Evolutionary conservation across 2,113 vertebrate genomes (phyloP), one percentile per base, ranked within the genome.

Genomic region (Phyllostomus discolor): DNA sequence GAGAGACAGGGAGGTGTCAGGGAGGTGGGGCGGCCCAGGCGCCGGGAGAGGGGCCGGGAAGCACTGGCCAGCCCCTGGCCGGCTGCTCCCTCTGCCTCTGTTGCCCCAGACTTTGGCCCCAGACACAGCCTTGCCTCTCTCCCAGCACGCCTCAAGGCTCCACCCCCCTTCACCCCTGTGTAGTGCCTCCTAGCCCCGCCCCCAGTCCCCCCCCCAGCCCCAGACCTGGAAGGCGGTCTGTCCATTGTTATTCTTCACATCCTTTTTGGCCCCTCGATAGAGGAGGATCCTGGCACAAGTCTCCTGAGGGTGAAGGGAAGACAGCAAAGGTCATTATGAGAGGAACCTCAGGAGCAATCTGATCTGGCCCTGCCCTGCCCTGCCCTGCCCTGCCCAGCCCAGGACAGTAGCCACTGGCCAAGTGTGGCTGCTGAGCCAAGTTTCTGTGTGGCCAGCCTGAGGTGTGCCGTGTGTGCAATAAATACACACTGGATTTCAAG

Each of bases 171-270:
- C 9, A 6, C 28, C 66, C 35, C 46, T 43, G 5, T 10, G 20
- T 11, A 1, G 28, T 26, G n/a, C 84, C 26, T 16, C 7, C 0
- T 0, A 14, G 11, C 62, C 62, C 26, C 11, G 24, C 52, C 52
- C 52, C 52, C 17, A 1, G 11, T 10, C 22, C 38, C 31, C 31
- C 3, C 1, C 2, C 8, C 48, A 54, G 79, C 67, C 67, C 64
- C 96, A 97, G 95, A 99, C 99, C 99, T 99, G 99, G 97, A 99
- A 99, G 19, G 99, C 98, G 0, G 99, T 99, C 98, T 99, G 99
- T 24, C 99, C 99, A 4, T 98, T 99, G 98, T 99, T 99, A 94
- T 99, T 99, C 97, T 99, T 99, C 88, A 99, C 98, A 28, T 99
- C 99, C 97, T 99, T 99, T 94, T 98, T 99, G 48, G 99, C 99